These are phyloP conservation scores for Xiphophorus maculatus DNA, from an alignment of 2,113 vertebrate species.

Conservation along the genomic window DNA sequence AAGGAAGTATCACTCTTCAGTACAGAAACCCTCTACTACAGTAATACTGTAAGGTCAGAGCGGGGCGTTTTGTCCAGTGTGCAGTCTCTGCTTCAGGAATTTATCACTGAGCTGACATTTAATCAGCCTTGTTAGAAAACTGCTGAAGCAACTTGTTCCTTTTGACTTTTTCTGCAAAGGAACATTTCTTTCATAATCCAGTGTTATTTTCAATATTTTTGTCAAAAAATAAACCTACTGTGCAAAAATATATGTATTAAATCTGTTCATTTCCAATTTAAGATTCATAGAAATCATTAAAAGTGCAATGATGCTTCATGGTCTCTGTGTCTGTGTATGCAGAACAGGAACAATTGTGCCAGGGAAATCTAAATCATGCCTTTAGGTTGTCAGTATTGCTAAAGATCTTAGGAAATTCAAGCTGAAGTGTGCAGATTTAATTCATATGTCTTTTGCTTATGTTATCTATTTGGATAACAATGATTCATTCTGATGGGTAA, in stretches of 20 bases:
- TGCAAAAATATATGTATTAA: not conserved
- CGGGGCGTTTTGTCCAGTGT: conserved; percentile 22
- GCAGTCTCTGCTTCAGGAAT: conserved; percentile 56
- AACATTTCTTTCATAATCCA: not conserved
- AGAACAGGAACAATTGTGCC: not conserved
- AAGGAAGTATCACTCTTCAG: conserved; percentile 4
- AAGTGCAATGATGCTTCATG: not conserved
- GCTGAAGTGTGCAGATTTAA: conserved; percentile 15
- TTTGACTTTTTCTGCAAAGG: conserved; percentile 12
- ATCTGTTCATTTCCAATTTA: not conserved
- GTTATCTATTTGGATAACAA: conserved; percentile 5
- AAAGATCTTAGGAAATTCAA: conserved; percentile 9
- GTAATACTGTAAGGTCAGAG: conserved; percentile 5
- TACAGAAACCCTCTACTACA: not conserved
- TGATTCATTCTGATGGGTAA: not conserved
- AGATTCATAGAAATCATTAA: not conserved
- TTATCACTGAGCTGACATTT: conserved; percentile 58
- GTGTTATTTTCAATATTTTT: not conserved
- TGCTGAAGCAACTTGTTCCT: not conserved
- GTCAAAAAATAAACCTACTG: not conserved
- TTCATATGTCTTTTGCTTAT: not conserved
- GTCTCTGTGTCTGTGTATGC: not conserved
- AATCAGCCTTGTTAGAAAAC: conserved; percentile 46
- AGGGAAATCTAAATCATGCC: not conserved
- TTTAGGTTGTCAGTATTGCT: not conserved